Evolutionary conservation across 2,888 invertebrate genomes (phyloP).

Genomic region (Stomorhina lunata): DNA sequence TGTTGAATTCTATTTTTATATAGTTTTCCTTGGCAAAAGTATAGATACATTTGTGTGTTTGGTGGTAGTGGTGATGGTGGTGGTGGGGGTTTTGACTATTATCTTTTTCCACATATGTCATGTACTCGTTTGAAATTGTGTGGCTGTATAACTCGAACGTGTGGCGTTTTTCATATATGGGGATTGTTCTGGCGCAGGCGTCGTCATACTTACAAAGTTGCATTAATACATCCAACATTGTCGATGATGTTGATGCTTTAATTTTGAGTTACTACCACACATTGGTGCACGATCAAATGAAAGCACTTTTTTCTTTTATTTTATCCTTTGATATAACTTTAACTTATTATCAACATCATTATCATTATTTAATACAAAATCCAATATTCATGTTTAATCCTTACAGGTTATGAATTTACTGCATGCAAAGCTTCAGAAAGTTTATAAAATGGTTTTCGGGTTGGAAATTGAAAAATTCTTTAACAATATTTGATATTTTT

Average conservation of each 20-base stretch:
- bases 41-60: slow-evolving; percentile 2
- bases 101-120: neutral
- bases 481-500: too few relatives aligned
- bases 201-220: slow-evolving; percentile 35
- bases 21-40: slow-evolving; percentile 13
- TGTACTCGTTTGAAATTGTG: neutral
- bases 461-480: too few relatives aligned
- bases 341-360: slow-evolving; percentile 9
- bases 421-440: neutral
- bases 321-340: neutral
- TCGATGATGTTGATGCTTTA: slow-evolving; percentile 33
- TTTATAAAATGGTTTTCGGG: neutral
- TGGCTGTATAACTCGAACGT: neutral
- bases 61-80: neutral
- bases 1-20: slow-evolving; percentile 43
- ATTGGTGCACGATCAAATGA: slow-evolving; percentile 33
- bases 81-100: too few relatives aligned
- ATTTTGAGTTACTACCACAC: slow-evolving; percentile 30
- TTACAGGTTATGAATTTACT: neutral
- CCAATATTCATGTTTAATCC: slow-evolving; percentile 7
- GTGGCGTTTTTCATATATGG: slow-evolving; percentile 5
- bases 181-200: slow-evolving; percentile 51
- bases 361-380: slow-evolving; percentile 32
- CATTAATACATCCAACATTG: slow-evolving; percentile 23
- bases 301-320: slow-evolving; percentile 16